phyloP scores from a whole-genome alignment of 2,797 vertebrate species.

The Vespertilio murinus region DNA sequence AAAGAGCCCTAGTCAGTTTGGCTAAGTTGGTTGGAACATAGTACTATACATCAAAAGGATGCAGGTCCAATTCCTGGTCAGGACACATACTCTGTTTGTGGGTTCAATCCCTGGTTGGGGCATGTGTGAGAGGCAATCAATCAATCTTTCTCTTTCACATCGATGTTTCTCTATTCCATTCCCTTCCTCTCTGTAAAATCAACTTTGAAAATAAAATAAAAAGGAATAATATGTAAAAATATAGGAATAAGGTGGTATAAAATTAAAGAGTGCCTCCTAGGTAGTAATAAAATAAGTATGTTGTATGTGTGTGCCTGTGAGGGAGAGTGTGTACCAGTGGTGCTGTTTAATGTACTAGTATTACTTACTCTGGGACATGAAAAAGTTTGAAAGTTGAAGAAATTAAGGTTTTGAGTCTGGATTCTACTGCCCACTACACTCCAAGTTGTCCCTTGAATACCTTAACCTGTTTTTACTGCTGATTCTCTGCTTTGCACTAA shows the following conservation, averaged over 20 bases:
- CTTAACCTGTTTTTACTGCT: not conserved
- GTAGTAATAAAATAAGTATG: not conserved
- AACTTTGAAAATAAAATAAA: not conserved
- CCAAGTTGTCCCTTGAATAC: not conserved
- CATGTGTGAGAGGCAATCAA: not conserved
- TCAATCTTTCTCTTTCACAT: too few species aligned
- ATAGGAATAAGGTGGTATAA: not conserved
- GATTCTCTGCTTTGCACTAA: not conserved
- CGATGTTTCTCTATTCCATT: not conserved
- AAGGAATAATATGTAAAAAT: not conserved
- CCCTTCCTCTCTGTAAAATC: not conserved
- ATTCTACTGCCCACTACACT: not conserved
- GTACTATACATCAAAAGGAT: not conserved
- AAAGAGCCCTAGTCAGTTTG: not conserved
- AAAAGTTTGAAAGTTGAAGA: not conserved
- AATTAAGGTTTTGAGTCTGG: not conserved
- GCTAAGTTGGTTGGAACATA: not conserved
- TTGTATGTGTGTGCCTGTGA: not conserved
- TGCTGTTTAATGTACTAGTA: not conserved
- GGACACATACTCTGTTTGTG: not conserved
- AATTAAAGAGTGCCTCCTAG: not conserved
- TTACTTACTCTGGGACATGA: not conserved
- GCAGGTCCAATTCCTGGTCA: not conserved
- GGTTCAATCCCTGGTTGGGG: not conserved
- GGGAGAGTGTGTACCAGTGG: not conserved